Evolutionary conservation across 2,797 vertebrate genomes (phyloP).

Genomic region (Echeneis naucrates): DNA sequence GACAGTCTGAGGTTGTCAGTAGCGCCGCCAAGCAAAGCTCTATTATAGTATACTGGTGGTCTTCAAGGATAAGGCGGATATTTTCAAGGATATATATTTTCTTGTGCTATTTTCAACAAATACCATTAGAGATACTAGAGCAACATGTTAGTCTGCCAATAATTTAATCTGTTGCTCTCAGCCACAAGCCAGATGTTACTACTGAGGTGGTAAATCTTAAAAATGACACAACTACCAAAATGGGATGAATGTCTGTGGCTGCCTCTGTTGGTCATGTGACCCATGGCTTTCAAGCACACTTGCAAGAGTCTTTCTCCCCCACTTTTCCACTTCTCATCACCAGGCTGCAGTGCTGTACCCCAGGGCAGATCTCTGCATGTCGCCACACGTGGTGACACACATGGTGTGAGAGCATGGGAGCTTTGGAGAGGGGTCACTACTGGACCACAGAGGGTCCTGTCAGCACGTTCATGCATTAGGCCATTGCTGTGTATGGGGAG

Average conservation of each 20-base stretch:
- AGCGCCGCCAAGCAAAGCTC: background rate
- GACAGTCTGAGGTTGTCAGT: constrained; percentile 4
- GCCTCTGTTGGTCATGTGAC: constrained; percentile 13
- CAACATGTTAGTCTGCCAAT: background rate
- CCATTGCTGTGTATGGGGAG: constrained; percentile 7
- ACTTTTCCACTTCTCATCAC: constrained; percentile 8
- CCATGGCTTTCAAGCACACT: background rate
- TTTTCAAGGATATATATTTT: too few relatives aligned
- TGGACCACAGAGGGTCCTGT: constrained; percentile 63
- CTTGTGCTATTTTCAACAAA: background rate
- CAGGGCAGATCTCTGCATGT: constrained; percentile 36
- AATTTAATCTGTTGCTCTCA: background rate
- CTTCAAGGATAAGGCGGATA: too few relatives aligned
- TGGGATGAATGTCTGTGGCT: background rate
- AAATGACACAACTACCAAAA: background rate
- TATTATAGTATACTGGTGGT: too few relatives aligned
- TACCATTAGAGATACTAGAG: background rate
- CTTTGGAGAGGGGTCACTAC: constrained; percentile 60
- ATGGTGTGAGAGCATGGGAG: constrained; percentile 42
- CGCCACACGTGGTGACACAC: constrained; percentile 40
- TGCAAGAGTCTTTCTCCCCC: background rate
- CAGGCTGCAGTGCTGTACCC: constrained; percentile 5
- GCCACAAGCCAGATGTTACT: background rate
- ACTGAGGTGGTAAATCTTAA: background rate
- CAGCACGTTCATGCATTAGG: constrained; percentile 65